phyloP scores from a whole-genome alignment of 2,797 vertebrate species.

The Cossypha caffra region DNA sequence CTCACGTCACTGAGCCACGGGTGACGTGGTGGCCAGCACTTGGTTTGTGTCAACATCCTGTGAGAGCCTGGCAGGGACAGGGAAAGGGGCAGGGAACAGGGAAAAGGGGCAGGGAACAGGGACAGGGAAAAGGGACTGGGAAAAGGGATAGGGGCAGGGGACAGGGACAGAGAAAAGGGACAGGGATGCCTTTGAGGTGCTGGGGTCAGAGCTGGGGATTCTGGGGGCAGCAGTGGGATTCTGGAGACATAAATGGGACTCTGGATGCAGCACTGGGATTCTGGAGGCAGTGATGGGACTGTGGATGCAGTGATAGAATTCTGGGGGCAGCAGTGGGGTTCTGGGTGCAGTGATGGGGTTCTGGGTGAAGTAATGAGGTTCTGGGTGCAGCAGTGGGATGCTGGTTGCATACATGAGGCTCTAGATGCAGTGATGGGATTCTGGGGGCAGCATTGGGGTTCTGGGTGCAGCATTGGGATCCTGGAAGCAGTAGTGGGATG shows the following conservation, averaged over 20 bases:
- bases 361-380: accelerated
- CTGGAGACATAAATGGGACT: accelerated
- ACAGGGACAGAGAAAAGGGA: not conserved
- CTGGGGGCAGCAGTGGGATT: too few species aligned
- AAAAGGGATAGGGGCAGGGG: too few species aligned
- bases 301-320: accelerated
- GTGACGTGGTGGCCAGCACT: not conserved
- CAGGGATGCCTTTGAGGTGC: not conserved
- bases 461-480: too few species aligned
- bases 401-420: too few species aligned
- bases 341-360: not conserved
- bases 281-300: too few species aligned
- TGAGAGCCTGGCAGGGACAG: not conserved
- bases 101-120: not conserved
- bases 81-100: too few species aligned
- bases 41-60: not conserved
- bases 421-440: accelerated
- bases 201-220: not conserved
- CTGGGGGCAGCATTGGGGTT: accelerated
- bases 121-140: not conserved
- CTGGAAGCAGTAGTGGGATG: too few species aligned
- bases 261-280: accelerated
- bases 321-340: accelerated
- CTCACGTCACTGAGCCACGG: accelerated
- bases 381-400: accelerated